phyloP scores from a whole-genome alignment of 2,113 vertebrate species.

The Microcebus ravelobensis region DNA sequence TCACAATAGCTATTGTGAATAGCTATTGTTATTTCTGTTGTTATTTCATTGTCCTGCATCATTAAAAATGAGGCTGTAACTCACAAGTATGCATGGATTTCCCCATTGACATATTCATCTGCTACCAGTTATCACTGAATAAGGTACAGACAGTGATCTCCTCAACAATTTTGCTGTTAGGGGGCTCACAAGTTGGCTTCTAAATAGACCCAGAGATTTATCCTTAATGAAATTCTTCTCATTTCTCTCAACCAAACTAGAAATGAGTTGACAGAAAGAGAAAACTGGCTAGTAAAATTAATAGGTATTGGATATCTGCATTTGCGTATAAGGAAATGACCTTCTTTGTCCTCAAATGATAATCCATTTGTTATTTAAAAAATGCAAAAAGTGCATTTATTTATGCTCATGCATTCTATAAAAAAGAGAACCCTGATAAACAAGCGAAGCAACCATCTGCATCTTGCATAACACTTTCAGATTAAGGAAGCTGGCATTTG shows the following conservation, averaged over 20 bases:
- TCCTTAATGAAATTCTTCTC: conserved; percentile 1
- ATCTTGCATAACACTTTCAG: not conserved
- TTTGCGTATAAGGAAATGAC: not conserved
- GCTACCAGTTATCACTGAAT: conserved; percentile 47
- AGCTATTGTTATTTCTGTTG: too few relatives aligned
- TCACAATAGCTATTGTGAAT: conserved; percentile 64
- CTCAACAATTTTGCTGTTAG: conserved; percentile 59
- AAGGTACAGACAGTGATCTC: conserved; percentile 26
- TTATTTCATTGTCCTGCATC: conserved; percentile 66
- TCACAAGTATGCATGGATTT: conserved; percentile 71
- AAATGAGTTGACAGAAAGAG: conserved; percentile 30
- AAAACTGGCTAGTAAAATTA: conserved; percentile 11
- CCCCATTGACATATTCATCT: conserved; percentile 73
- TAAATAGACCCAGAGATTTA: conserved; percentile 56
- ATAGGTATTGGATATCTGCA: not conserved
- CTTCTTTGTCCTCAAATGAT: not conserved
- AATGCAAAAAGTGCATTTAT: not conserved
- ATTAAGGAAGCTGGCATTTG: accelerated
- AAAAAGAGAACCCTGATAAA: not conserved
- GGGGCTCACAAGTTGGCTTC: conserved; percentile 60
- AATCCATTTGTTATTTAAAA: not conserved
- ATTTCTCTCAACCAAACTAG: conserved; percentile 48
- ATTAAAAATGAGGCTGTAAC: conserved; percentile 70
- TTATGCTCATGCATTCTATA: conserved; percentile 6
- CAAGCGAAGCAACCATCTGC: not conserved